A percentile compares a stretch with the other conserved stretches of the same genome.
Evolutionary conservation across 2,888 invertebrate species (phyloP).

Genomic region (Melanostoma scalare): DNA sequence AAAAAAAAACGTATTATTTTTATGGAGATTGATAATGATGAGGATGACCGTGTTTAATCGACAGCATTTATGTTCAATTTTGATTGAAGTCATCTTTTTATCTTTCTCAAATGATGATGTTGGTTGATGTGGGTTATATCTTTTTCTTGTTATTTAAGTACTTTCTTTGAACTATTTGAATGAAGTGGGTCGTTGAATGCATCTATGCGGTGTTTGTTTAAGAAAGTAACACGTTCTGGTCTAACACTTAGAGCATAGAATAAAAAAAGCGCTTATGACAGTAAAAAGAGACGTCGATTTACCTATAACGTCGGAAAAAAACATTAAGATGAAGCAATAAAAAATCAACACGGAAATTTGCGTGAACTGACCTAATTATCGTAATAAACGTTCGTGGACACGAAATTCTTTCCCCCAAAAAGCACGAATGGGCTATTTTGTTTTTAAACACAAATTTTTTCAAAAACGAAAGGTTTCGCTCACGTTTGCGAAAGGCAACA

Average conservation of each 20-base stretch:
- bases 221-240: neutral
- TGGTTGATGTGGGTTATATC: slow-evolving; percentile 8
- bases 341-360: no score
- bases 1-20: neutral
- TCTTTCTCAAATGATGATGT: slow-evolving; percentile 9
- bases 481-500: no score
- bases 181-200: neutral
- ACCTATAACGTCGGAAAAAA: no score
- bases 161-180: neutral
- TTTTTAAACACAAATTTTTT: no score
- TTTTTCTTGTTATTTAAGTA: slow-evolving; percentile 7
- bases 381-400: no score
- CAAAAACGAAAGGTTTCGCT: no score
- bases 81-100: slow-evolving; percentile 29
- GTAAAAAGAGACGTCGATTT: no score
- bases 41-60: slow-evolving; percentile 18
- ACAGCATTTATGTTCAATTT: slow-evolving; percentile 28
- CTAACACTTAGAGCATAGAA: neutral
- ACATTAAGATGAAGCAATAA: no score
- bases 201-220: neutral
- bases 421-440: no score
- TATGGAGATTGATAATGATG: neutral
- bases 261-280: neutral
- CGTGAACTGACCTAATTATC: no score
- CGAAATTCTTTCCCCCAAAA: no score